phyloP scores from a whole-genome alignment of 2,113 vertebrate species.

The Tricholaema leucomelas region DNA sequence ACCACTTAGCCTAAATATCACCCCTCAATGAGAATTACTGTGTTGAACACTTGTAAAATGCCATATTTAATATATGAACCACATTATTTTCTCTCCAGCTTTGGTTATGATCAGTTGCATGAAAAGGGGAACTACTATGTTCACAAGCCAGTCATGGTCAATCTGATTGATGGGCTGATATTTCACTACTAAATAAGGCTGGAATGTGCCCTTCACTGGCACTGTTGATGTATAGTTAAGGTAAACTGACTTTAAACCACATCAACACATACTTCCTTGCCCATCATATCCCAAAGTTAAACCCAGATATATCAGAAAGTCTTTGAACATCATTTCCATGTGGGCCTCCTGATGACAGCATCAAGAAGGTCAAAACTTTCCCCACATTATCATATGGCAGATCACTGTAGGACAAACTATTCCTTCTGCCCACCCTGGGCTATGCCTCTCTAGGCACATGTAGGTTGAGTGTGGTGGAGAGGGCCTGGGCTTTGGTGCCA shows the following conservation, averaged over 20 bases:
- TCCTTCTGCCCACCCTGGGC: background rate
- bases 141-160: background rate
- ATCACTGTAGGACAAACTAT: background rate
- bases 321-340: background rate
- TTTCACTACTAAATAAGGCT: background rate
- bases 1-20: background rate
- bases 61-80: background rate
- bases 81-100: background rate
- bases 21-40: background rate
- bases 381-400: background rate
- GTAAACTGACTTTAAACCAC: background rate
- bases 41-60: background rate
- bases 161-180: background rate
- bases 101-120: background rate
- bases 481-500: background rate
- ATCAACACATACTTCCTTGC: accelerated
- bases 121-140: background rate
- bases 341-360: background rate
- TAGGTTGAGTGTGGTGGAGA: background rate
- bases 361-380: background rate
- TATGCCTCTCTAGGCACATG: background rate
- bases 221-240: background rate
- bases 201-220: background rate
- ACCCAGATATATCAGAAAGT: background rate
- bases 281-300: background rate